Conservation (phyloP, 2,113 vertebrate species). For the Thymallus thymallus region DNA sequence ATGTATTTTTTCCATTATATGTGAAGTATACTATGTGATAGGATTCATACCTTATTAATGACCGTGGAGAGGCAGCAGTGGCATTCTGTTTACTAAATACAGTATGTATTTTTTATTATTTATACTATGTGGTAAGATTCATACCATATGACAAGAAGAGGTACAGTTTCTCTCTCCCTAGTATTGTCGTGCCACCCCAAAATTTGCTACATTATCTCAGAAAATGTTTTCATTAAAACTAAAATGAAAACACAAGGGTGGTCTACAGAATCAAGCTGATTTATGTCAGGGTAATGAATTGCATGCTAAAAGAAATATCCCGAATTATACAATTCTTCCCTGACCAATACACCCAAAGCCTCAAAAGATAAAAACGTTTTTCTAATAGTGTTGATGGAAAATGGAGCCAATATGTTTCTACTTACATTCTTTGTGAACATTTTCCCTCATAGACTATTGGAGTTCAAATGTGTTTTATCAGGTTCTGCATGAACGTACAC, state of each 20-base stretch:
- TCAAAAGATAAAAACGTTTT: conserved; percentile 23
- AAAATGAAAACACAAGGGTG: conserved; percentile 32
- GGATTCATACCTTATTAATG: too few relatives aligned
- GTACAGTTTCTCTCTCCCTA: neutral
- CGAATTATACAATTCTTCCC: conserved; percentile 39
- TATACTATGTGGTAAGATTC: too few relatives aligned
- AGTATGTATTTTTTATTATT: too few relatives aligned
- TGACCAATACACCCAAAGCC: conserved; percentile 36
- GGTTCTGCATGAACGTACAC: too few relatives aligned
- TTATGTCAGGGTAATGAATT: conserved; percentile 55
- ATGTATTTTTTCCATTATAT: too few relatives aligned
- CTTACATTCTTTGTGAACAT: neutral
- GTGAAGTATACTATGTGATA: too few relatives aligned
- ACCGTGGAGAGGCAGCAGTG: too few relatives aligned
- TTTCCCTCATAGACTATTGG: neutral
- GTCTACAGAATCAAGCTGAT: conserved; percentile 39
- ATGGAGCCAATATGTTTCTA: neutral
- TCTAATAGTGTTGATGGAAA: conserved; percentile 8
- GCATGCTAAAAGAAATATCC: conserved; percentile 51
- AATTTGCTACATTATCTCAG: conserved; percentile 34
- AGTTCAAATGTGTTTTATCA: neutral
- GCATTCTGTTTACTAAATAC: too few relatives aligned
- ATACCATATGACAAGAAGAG: neutral
- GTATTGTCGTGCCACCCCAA: neutral
- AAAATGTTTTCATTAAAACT: conserved; percentile 53